Conservation (phyloP, 2,113 vertebrate genomes). For the Crotalus horridus region DNA sequence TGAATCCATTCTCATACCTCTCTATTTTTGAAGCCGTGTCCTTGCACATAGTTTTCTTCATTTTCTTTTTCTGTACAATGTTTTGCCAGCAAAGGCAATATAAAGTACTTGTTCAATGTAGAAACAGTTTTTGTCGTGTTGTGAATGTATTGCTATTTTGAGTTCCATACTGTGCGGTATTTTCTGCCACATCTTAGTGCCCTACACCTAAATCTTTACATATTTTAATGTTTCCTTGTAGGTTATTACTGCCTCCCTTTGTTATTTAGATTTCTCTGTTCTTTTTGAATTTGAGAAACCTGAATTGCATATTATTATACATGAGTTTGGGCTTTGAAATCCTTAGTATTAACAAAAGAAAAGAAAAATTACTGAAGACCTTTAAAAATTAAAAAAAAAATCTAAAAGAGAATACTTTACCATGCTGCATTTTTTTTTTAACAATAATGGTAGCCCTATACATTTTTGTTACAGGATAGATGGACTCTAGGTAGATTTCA, state of each 20-base stretch:
- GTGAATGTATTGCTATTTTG: background rate
- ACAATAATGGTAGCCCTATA: background rate
- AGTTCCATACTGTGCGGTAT: background rate
- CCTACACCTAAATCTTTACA: background rate
- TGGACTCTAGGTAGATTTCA: background rate
- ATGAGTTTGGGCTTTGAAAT: background rate
- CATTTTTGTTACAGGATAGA: background rate
- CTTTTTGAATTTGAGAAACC: background rate
- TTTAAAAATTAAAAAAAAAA: background rate
- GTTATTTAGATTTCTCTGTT: background rate
- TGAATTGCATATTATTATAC: background rate
- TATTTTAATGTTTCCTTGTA: background rate
- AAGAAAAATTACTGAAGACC: background rate
- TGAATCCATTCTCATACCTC: background rate
- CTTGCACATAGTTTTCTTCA: background rate
- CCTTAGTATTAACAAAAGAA: background rate
- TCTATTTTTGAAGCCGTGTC: background rate
- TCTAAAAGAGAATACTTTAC: background rate
- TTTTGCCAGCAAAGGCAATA: background rate
- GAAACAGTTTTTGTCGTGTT: background rate
- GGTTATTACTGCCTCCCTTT: background rate
- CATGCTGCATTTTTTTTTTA: background rate
- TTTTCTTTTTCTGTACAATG: background rate
- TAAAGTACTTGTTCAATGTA: background rate
- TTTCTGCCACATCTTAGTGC: background rate